Evolutionary conservation across 2,113 vertebrate species (phyloP), one percentile per base, ranked within the genome.

Genomic region (Corvus cornix): DNA sequence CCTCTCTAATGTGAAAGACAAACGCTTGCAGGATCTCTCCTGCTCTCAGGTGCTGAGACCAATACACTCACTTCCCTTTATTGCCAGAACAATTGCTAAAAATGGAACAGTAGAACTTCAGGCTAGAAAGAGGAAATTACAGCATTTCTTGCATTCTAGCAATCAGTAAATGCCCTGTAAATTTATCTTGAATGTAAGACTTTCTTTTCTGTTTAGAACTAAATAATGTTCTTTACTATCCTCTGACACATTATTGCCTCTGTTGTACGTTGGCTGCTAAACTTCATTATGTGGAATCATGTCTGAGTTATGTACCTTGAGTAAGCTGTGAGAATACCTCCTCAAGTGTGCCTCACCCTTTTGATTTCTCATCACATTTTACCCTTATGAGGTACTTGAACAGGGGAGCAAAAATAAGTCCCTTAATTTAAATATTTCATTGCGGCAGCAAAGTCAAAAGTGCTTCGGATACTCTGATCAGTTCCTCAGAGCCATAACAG

Each of bases 391-490:
- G 33, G 35, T 79, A 46, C 43, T 89, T 70, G 64, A 84, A 28
- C 35, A 60, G 48, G 21, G 16, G 3, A 88, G 11, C 13, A 84
- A 87, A 92, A 75, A 16, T 55, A 68, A 82, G 20, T 60, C 27
- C 9, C 37, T 79, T 64, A 67, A 84, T 92, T 87, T 92, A 72
- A 91, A 79, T 91, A 78, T 81, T 89, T 93, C 19, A 51, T 89
- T 53, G 58, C 53, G 27, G 84, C 18, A 55, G 15, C 20, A 75
- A 84, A 13, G 5, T 90, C 12, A 2, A 46, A 96, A 69, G n/a
- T 77, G 43, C 16, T 84, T 74, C 68, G 62, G 49, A 51, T 43
- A 39, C 30, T 74, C 27, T 24, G 52, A 75, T 87, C 23, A 37
- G 28, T 68, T 84, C 17, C 56, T 92, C 78, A 56, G 41, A 75